phyloP scores from a whole-genome alignment of 2,888 invertebrate genomes.

The Macrosiphum euphorbiae region DNA sequence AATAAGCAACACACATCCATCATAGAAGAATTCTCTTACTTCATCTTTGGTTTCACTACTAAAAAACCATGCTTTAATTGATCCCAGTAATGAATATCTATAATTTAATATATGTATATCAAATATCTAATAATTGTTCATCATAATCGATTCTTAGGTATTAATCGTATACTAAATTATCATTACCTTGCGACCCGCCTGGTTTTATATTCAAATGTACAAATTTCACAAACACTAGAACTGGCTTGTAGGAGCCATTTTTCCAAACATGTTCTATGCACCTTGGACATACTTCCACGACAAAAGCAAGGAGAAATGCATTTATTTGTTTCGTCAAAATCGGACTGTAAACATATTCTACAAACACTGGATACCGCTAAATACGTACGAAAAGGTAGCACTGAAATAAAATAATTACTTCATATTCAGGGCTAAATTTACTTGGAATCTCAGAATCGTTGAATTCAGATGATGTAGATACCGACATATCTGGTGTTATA shows the following conservation, averaged over 20 bases:
- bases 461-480: not conserved
- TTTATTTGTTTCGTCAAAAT: constrained; percentile 1
- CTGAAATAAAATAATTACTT: not conserved
- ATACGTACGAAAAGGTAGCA: constrained; percentile 65
- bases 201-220: constrained; percentile 71
- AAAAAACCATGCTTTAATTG: constrained; percentile 39
- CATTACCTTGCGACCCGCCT: constrained; percentile 38
- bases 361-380: constrained; percentile 20
- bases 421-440: not conserved
- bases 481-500: not conserved
- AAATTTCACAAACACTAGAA: constrained; percentile 73
- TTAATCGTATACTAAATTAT: not conserved
- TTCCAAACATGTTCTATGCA: constrained; percentile 74
- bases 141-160: not conserved
- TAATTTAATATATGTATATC: not conserved
- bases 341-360: constrained; percentile 48
- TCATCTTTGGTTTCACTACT: constrained; percentile 11
- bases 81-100: constrained; percentile 46
- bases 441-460: not conserved
- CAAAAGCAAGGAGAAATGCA: constrained; percentile 72
- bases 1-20: not conserved
- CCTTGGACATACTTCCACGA: constrained; percentile 72
- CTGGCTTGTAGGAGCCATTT: constrained; percentile 73
- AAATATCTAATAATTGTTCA: not conserved
- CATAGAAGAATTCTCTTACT: not conserved